Percentiles rank a stretch among this genome's conserved stretches.
Evolutionary conservation across 2,888 invertebrate species (phyloP).

Genomic region (Dilophus febrilis): DNA sequence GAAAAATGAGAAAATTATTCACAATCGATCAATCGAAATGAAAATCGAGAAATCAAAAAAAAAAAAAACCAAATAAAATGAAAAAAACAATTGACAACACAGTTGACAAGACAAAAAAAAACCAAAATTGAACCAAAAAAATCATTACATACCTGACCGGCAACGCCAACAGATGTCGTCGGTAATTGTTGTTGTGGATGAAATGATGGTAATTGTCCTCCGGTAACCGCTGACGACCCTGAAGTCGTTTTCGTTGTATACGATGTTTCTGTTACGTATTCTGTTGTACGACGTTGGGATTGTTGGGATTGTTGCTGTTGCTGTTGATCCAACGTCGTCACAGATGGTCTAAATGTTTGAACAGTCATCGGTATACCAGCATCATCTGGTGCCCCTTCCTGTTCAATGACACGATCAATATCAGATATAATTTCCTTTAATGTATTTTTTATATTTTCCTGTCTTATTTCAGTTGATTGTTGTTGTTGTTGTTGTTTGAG

Average conservation of each 20-base stretch:
- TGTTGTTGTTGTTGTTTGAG: background rate
- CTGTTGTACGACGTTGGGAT: background rate
- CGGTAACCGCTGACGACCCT: background rate
- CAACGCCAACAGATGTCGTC: no score
- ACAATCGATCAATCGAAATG: no score
- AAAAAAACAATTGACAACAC: no score
- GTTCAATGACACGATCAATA: constrained; percentile 38
- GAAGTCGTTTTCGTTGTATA: background rate
- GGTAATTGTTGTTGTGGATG: no score
- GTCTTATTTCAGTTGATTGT: constrained; percentile 27
- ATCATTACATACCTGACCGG: no score
- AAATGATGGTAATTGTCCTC: no score
- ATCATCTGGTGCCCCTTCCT: constrained; percentile 27
- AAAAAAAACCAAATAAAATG: no score
- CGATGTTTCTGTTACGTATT: background rate
- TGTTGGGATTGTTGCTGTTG: constrained; percentile 3
- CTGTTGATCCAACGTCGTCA: background rate
- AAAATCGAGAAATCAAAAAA: no score
- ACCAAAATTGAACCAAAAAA: no score
- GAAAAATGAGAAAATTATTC: no score
- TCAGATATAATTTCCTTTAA: constrained; percentile 42
- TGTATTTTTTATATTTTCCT: constrained; percentile 37
- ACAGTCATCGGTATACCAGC: no score
- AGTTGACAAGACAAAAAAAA: no score
- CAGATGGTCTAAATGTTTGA: background rate